These are phyloP conservation scores for Nyctalus aviator DNA, from an alignment of 2,797 vertebrate genomes.

Conservation along the genomic window DNA sequence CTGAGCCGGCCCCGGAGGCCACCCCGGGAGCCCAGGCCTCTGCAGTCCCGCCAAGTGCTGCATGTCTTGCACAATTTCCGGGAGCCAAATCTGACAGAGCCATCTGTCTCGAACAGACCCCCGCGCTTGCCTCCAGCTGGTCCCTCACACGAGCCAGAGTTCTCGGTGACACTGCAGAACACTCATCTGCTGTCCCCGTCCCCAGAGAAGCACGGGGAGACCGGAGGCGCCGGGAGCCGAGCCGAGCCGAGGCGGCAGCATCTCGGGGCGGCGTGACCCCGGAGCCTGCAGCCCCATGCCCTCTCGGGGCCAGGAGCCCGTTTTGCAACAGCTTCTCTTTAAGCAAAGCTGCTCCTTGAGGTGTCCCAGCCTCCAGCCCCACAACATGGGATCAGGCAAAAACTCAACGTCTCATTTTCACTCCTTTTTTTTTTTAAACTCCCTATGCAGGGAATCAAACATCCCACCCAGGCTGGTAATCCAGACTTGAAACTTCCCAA, in stretches of 20 bases:
- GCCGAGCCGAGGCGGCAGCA: background rate
- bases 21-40: slow-evolving; percentile 44
- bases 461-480: background rate
- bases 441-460: background rate
- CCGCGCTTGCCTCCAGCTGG: slow-evolving; percentile 74
- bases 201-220: accelerated
- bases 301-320: background rate
- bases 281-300: accelerated
- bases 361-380: background rate
- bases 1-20: background rate
- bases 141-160: slow-evolving; percentile 43
- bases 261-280: accelerated
- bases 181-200: slow-evolving; percentile 8
- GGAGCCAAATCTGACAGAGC: slow-evolving; percentile 75
- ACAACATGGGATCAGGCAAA: background rate
- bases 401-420: no score
- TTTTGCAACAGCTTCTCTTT: background rate
- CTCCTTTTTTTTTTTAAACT: no score
- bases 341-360: background rate
- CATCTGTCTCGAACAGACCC: slow-evolving; percentile 79
- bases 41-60: slow-evolving; percentile 40
- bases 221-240: background rate
- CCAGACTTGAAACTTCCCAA: background rate
- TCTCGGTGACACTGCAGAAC: background rate
- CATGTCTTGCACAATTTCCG: slow-evolving; percentile 70